These are phyloP conservation scores for Diabrotica undecimpunctata DNA, from an alignment of 1,140 invertebrate species.

Conservation along the genomic window DNA sequence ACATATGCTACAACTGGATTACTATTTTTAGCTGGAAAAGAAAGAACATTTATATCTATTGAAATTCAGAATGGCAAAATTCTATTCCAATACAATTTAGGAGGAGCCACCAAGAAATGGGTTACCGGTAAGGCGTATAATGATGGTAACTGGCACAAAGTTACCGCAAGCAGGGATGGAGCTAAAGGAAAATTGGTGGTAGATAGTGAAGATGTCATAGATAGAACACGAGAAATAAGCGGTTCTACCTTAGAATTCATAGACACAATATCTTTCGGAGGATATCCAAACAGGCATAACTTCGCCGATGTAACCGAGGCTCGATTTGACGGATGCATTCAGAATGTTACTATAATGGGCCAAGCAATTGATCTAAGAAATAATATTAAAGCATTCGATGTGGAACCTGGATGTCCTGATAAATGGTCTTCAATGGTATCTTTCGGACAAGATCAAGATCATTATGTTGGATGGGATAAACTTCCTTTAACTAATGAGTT, in stretches of 20 bases:
- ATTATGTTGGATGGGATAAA: constrained; percentile 63
- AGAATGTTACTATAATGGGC: constrained; percentile 72
- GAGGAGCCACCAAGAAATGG: constrained; percentile 52
- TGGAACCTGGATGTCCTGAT: constrained; percentile 79
- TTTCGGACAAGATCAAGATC: constrained; percentile 54
- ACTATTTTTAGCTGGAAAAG: constrained; percentile 77
- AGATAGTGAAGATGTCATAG: constrained; percentile 53
- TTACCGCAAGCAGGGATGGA: constrained; percentile 67
- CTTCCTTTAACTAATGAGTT: constrained; percentile 56
- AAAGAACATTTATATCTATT: constrained; percentile 74
- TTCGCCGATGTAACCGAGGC: constrained; percentile 62
- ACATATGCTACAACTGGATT: constrained; percentile 83
- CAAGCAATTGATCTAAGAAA: constrained; percentile 74
- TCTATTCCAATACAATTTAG: constrained; percentile 64
- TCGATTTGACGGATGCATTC: constrained; percentile 93
- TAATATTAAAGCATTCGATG: constrained; percentile 73
- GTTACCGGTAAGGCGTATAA: constrained; percentile 61
- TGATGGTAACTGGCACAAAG: constrained; percentile 78
- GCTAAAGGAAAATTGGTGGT: constrained; percentile 67
- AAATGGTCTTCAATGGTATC: constrained; percentile 66
- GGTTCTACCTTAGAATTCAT: constrained; percentile 40
- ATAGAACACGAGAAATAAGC: constrained; percentile 43
- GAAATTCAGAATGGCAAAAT: constrained; percentile 77
- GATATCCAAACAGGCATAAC: constrained; percentile 68
- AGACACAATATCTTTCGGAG: constrained; percentile 81